Base-by-base conservation (phyloP, 2,888 invertebrate species). In the Rhingia rostrata region DNA sequence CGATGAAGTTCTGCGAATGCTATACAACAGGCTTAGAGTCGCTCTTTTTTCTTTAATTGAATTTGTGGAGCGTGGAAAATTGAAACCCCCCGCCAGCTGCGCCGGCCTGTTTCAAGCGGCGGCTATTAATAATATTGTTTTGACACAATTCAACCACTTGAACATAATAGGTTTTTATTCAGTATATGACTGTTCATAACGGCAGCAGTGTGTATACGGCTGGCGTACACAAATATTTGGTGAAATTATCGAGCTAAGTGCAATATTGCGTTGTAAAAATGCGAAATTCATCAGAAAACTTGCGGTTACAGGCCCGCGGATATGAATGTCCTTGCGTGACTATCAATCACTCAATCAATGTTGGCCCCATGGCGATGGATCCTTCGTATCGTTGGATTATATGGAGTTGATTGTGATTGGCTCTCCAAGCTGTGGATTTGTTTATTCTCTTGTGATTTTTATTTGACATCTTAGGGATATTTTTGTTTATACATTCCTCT, bases 261-360 rank as follows among this genome's bases (percentile, higher is more conserved):
- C 70, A 77, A 47, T 70, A 70, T 64, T 56, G 66, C 66, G 47
- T 43, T 64, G 22, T 51, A 51, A 73, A 67, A 58, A 58, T 60
- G 47, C 39, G 30, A 49, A 78, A 73, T 64, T 22, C 32, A 33
- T 53, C 58, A 47, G 6, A 9, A 45, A 22, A 45, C 66, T 33
- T 45, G 45, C 32, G 32, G 43, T 30, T 41, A 43, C 58, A 39
- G 47, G 41, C 35, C 33, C 39, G n/a, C 7, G 67, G 56, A 69
- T 74, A 74, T 56, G 79, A 74, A 66, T 80, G 80, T 84, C 84
- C 84, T 64, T 75, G 58, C 49, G 61, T 70, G 64, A 88, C 89
- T 89, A 90, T 90, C 89, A 90, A 90, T 90, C 90, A 90, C 86
- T 88, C 88, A 88, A 89, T 89, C 88, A 89, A 87, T 87, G 86